phyloP scores from a whole-genome alignment of 2,797 vertebrate genomes.

The Eutrigla gurnardus region DNA sequence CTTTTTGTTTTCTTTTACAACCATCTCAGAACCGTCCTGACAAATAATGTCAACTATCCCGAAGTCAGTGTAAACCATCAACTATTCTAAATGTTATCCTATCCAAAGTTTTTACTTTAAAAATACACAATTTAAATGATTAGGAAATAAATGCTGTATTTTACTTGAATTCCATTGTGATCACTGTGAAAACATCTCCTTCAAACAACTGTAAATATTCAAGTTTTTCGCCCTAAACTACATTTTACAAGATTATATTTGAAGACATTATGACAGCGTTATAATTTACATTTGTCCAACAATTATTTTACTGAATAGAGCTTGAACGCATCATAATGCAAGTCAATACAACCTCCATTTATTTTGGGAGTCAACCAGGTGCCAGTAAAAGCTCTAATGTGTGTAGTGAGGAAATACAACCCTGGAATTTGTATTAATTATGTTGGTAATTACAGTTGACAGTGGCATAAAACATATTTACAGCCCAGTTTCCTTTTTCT shows the following conservation, averaged over 20 bases:
- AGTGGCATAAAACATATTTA: not conserved
- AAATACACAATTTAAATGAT: not conserved
- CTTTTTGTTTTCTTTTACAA: not conserved
- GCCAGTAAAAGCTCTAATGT: too few species aligned
- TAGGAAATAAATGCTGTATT: not conserved
- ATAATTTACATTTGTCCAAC: too few species aligned
- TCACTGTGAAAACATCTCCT: too few species aligned
- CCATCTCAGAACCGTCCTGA: not conserved
- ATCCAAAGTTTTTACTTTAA: not conserved
- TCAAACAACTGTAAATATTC: too few species aligned
- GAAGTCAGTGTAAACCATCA: not conserved
- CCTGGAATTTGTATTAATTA: not conserved
- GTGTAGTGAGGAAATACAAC: not conserved
- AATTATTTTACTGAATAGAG: too few species aligned
- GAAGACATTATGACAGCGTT: too few species aligned
- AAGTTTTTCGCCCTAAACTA: too few species aligned
- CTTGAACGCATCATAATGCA: too few species aligned
- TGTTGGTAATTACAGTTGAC: not conserved
- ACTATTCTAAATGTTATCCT: not conserved
- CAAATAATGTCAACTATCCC: not conserved
- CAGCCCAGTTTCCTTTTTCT: not conserved
- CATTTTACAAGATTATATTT: too few species aligned
- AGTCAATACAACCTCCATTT: too few species aligned
- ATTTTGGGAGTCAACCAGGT: too few species aligned
- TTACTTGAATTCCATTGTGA: too few species aligned